Evolutionary conservation across 2,888 invertebrate genomes (phyloP).

Genomic region (Muschampia plurimacula): DNA sequence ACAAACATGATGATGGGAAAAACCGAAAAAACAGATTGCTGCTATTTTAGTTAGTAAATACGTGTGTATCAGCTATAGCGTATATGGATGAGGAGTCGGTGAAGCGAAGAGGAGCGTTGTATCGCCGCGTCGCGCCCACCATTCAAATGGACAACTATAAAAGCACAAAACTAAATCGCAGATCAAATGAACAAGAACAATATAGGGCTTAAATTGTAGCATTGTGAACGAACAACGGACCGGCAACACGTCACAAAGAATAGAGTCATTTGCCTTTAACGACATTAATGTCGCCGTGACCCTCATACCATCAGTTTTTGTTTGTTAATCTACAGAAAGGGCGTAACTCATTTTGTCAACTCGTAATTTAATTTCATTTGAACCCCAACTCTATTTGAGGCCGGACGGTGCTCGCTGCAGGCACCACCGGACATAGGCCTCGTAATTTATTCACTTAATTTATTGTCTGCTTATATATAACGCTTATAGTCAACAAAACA

Average conservation of each 20-base stretch:
- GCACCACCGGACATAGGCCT: slow-evolving; percentile 65
- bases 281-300: slow-evolving; percentile 79
- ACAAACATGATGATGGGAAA: background rate
- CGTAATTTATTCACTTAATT: slow-evolving; percentile 74
- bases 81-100: slow-evolving; percentile 41
- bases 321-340: slow-evolving; percentile 85
- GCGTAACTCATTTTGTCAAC: slow-evolving; percentile 85
- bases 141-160: slow-evolving; percentile 72
- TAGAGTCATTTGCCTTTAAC: slow-evolving; percentile 83
- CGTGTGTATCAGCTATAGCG: background rate
- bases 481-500: slow-evolving; percentile 54
- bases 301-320: slow-evolving; percentile 84
- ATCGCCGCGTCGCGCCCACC: slow-evolving; percentile 44
- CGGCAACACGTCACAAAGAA: slow-evolving; percentile 74
- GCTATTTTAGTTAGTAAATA: slow-evolving; percentile 13
- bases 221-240: slow-evolving; percentile 67
- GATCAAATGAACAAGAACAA: slow-evolving; percentile 78
- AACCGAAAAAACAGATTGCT: background rate
- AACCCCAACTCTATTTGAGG: slow-evolving; percentile 63
- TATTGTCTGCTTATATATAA: slow-evolving; percentile 65
- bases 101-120: slow-evolving; percentile 46
- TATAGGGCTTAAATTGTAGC: slow-evolving; percentile 74
- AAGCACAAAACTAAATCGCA: slow-evolving; percentile 78
- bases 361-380: slow-evolving; percentile 83
- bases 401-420: slow-evolving; percentile 51